Evolutionary conservation across 2,797 vertebrate species (phyloP).

Genomic region (Cirrhinus molitorella): DNA sequence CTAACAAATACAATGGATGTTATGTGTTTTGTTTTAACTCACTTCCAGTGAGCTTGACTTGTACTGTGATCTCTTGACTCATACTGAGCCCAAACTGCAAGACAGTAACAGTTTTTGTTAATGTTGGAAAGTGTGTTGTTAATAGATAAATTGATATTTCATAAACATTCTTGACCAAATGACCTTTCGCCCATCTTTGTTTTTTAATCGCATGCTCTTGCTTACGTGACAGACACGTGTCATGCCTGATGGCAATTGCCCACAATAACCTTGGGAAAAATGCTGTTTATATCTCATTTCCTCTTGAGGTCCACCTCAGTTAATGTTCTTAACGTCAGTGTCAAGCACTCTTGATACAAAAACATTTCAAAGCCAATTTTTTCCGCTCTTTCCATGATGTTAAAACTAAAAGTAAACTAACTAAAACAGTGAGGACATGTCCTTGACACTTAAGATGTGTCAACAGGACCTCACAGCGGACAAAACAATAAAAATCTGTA

Average conservation of each 20-base stretch:
- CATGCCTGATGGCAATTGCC: not conserved
- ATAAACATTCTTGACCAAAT: conserved; percentile 43
- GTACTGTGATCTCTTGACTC: conserved; percentile 28
- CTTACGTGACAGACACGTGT: conserved; percentile 18
- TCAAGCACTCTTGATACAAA: not conserved
- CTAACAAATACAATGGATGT: conserved; percentile 33
- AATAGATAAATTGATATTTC: conserved; percentile 39
- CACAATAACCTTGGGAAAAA: conserved; percentile 2
- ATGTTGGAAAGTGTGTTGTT: conserved; percentile 39
- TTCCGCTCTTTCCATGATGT: not conserved
- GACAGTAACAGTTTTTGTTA: conserved; percentile 43
- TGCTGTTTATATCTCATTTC: conserved; percentile 36
- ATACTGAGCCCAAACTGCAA: not conserved
- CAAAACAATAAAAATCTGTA: conserved; percentile 64
- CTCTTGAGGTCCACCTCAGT: conserved; percentile 19
- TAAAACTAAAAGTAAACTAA: not conserved
- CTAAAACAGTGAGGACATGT: conserved; percentile 20
- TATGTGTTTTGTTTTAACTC: conserved; percentile 33
- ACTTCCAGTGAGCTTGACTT: conserved; percentile 28
- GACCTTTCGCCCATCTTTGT: conserved; percentile 21
- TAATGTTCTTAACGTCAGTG: conserved; percentile 9
- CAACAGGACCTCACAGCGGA: conserved; percentile 55
- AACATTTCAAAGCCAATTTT: not conserved
- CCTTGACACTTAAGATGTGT: conserved; percentile 48
- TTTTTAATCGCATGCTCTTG: not conserved